These are phyloP conservation scores for Melanotaenia duboulayi DNA, from an alignment of 2,113 vertebrate species.

Conservation along the genomic window DNA sequence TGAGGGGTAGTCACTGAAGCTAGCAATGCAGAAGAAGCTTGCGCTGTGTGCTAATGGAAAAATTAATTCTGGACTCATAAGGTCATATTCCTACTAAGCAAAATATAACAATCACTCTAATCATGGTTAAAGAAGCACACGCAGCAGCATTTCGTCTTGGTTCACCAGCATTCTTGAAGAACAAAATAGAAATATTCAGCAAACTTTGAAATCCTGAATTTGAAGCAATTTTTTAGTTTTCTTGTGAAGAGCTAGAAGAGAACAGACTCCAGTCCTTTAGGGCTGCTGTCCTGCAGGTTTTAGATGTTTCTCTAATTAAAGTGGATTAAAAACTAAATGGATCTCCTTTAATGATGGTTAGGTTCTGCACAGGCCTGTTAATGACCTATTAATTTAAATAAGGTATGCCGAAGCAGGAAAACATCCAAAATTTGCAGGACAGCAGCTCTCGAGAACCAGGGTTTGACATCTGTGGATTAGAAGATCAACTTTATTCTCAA, in stretches of 20 bases:
- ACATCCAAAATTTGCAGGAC: no score
- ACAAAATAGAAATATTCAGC: slow-evolving; percentile 3
- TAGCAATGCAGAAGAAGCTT: slow-evolving; percentile 51
- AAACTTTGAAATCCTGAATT: slow-evolving; percentile 3
- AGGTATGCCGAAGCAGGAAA: no score
- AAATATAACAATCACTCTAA: slow-evolving; percentile 52
- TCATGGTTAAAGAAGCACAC: slow-evolving; percentile 21
- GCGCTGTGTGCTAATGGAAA: slow-evolving; percentile 63
- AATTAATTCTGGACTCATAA: slow-evolving; percentile 66
- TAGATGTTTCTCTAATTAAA: no score
- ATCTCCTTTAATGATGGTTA: no score
- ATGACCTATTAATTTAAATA: no score
- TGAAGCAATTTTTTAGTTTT: not conserved
- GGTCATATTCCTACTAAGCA: slow-evolving; percentile 54
- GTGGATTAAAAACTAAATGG: no score
- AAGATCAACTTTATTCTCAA: not conserved
- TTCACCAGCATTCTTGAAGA: slow-evolving; percentile 14
- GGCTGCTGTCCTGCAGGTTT: no score
- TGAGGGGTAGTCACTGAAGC: slow-evolving; percentile 54
- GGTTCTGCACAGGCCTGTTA: no score
- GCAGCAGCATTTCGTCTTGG: slow-evolving; percentile 14
- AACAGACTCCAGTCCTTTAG: no score
- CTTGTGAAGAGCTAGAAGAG: not conserved
- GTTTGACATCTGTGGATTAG: not conserved
- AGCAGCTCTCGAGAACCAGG: no score